Evolutionary conservation across 2,113 vertebrate species (phyloP).

Genomic region (Sinocyclocheilus grahami): DNA sequence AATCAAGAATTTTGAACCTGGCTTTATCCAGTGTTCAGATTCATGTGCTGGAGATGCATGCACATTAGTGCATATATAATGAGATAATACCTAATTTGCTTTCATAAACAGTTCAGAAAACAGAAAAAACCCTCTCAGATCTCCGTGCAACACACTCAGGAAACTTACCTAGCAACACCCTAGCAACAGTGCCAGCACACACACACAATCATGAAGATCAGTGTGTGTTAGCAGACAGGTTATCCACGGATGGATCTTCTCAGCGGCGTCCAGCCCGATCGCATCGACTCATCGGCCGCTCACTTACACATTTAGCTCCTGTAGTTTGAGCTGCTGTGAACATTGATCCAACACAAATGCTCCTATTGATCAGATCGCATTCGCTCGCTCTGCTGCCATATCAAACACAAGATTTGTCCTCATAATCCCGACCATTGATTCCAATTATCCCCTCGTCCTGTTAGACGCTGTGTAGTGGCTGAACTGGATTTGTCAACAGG

Average conservation of each 20-base stretch:
- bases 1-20: not conserved
- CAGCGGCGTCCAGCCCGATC: conserved; percentile 14
- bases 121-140: not conserved
- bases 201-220: not conserved
- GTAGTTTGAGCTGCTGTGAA: conserved; percentile 26
- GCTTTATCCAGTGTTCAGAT: not conserved
- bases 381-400: not conserved
- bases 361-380: not conserved
- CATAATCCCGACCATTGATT: not conserved
- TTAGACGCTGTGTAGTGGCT: not conserved
- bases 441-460: not conserved
- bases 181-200: not conserved
- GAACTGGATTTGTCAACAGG: not conserved
- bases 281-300: conserved; percentile 42
- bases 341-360: not conserved
- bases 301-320: conserved; percentile 42
- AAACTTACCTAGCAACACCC: not conserved
- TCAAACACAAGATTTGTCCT: conserved; percentile 9
- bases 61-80: not conserved
- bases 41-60: not conserved
- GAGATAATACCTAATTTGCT: not conserved
- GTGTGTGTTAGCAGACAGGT: not conserved
- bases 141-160: not conserved
- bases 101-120: not conserved
- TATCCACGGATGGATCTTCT: not conserved